Percentiles rank a stretch among this genome's conserved stretches.
Conservation (phyloP, 1,140 invertebrate species). For the Drosophila oshimai region DNA sequence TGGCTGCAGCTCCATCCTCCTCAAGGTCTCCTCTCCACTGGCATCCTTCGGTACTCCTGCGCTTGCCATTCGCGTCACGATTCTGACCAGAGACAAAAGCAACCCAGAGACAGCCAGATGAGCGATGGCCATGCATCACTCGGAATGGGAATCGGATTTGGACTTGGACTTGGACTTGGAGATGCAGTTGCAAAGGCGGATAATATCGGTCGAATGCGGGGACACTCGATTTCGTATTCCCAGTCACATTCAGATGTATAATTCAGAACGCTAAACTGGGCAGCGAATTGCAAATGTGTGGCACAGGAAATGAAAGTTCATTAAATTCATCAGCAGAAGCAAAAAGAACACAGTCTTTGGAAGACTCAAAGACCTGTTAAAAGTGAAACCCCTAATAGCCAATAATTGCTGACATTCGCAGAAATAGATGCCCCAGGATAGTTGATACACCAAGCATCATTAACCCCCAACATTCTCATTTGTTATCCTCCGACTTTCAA, state of each 20-base stretch:
- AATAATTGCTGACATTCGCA: constrained; percentile 37
- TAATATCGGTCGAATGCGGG: constrained; percentile 18
- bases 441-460: constrained; percentile 30
- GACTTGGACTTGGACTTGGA: not conserved
- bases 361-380: constrained; percentile 29
- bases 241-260: constrained; percentile 26
- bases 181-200: not conserved
- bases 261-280: constrained; percentile 6
- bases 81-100: constrained; percentile 47
- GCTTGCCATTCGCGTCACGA: constrained; percentile 62
- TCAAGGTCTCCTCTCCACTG: constrained; percentile 39
- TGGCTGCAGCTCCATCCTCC: constrained; percentile 15
- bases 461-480: constrained; percentile 56
- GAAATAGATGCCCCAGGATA: constrained; percentile 29
- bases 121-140: constrained; percentile 55
- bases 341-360: constrained; percentile 13
- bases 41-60: constrained; percentile 46
- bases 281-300: constrained; percentile 30
- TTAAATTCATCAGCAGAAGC: not conserved
- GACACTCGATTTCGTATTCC: constrained; percentile 39
- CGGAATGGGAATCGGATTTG: constrained; percentile 20
- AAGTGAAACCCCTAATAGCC: constrained; percentile 67
- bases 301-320: constrained; percentile 53
- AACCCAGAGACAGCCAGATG: constrained; percentile 32
- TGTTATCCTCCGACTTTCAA: constrained; percentile 36